Percentiles rank a stretch among this genome's conserved stretches.
Conservation (phyloP, 2,113 vertebrate genomes). For the Serinus canaria region DNA sequence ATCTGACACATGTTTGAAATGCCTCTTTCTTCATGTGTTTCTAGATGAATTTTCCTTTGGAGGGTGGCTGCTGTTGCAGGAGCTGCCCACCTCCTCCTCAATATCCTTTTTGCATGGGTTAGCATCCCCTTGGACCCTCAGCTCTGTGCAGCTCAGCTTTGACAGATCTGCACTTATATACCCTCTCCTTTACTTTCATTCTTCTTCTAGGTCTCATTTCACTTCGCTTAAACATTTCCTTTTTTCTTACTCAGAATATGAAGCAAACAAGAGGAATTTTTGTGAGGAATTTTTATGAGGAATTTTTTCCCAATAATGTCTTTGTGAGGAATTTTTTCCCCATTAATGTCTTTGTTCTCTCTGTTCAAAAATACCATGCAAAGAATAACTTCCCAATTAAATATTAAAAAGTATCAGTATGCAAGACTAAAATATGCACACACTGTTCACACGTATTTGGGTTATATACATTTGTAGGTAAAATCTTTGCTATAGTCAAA, state of each 20-base stretch:
- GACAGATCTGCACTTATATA: neutral
- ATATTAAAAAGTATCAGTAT: neutral
- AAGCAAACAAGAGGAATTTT: neutral
- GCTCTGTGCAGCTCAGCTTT: neutral
- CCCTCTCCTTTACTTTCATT: neutral
- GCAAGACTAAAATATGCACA: neutral
- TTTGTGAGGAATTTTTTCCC: neutral
- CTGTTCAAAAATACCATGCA: accelerated
- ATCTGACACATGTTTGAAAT: neutral
- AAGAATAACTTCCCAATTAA: neutral
- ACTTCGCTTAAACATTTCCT: neutral
- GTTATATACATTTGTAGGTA: neutral
- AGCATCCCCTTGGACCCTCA: neutral
- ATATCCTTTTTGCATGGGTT: neutral
- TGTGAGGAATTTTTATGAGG: neutral
- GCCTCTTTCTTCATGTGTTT: neutral
- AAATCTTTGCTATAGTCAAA: neutral
- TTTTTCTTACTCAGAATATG: neutral
- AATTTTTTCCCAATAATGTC: neutral
- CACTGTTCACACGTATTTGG: neutral
- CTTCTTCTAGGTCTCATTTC: neutral
- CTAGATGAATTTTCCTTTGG: neutral
- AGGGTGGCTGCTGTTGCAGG: neutral
- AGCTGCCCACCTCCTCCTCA: neutral
- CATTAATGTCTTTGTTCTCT: neutral